phyloP scores from a whole-genome alignment of 2,113 vertebrate species.

The Petroica traversi region DNA sequence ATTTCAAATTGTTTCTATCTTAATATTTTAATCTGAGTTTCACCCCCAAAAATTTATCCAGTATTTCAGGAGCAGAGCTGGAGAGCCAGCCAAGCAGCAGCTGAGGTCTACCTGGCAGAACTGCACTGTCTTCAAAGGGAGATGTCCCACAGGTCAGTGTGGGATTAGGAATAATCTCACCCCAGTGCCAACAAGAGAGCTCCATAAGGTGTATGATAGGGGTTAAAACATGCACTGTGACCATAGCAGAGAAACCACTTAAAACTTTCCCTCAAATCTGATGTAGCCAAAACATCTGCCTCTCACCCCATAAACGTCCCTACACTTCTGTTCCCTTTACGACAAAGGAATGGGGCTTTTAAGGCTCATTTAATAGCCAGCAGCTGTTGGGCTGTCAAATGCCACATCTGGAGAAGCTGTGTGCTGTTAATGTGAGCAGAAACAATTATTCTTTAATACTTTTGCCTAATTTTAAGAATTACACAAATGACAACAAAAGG shows the following conservation, averaged over 20 bases:
- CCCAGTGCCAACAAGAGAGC: neutral
- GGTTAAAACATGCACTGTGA: slow-evolving; percentile 9
- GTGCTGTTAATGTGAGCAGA: slow-evolving; percentile 32
- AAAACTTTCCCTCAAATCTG: slow-evolving; percentile 35
- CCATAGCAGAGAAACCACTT: slow-evolving; percentile 36
- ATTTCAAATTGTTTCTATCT: neutral
- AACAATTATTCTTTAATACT: slow-evolving; percentile 61
- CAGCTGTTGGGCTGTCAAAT: slow-evolving; percentile 70
- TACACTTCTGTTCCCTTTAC: slow-evolving; percentile 63
- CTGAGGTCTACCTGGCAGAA: neutral
- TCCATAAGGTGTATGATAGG: neutral
- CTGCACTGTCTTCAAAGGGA: neutral
- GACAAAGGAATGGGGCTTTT: slow-evolving; percentile 61
- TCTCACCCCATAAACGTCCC: slow-evolving; percentile 69
- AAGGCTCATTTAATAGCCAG: slow-evolving; percentile 62
- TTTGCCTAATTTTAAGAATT: slow-evolving; percentile 57
- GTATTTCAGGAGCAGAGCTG: neutral
- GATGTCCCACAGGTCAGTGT: neutral
- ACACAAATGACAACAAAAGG: slow-evolving; percentile 26
- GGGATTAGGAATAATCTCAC: neutral
- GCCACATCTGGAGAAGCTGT: slow-evolving; percentile 63
- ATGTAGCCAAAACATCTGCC: slow-evolving; percentile 68
- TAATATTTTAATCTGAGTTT: neutral
- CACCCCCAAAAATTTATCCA: neutral
- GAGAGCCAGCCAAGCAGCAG: neutral